Evolutionary conservation across 2,797 vertebrate genomes (phyloP), one percentile per base, ranked within the genome.

Genomic region (Anolis apletophallus): DNA sequence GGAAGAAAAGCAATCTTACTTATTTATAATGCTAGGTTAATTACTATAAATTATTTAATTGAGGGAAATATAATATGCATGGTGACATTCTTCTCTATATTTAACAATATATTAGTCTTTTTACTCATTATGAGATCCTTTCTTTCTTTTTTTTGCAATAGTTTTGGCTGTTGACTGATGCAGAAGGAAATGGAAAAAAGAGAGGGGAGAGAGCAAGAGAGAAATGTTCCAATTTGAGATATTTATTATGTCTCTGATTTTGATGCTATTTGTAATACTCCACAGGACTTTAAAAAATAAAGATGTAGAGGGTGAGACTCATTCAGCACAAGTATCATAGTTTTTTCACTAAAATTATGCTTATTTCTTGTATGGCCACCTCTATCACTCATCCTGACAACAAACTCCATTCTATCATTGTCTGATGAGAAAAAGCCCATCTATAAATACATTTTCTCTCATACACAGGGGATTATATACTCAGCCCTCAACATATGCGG

Each of bases 1-100:
- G 87, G 17, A 85, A 59, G 92, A 87, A 88, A 78, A 87, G 83
- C 59, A 68, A 84, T 36, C 88, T 89, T 40, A 84, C 90, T 93
- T 93, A 83, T 71, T 54, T 79, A 36, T 83, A 83, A 36, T 73
- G 8, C 23, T 34, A 46, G 67, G n/a, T 64, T 54, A 73, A 87
- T 86, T 92, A 81, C 81, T 86, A 54, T 88, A 85, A 84, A 85
- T 91, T 81, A 77, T 0, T 0, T 23, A 0, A 85, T 85, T 72
- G 32, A 54, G 68, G 36, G 55, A 54, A 80, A 84, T 52, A 40
- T 72, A 59, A 79, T 75, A 78, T 50, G 40, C 40, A 78, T 32
- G 29, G 64, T 59, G 74, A 50, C 72, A 77, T 69, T 76, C 64
- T 71, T 61, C 61, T 72, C 67, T 83, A 34, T 87, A 71, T 69